Evolutionary conservation across 2,797 vertebrate species (phyloP), one percentile per base, ranked within the genome.

Genomic region (Hapalemur alaotrensis): DNA sequence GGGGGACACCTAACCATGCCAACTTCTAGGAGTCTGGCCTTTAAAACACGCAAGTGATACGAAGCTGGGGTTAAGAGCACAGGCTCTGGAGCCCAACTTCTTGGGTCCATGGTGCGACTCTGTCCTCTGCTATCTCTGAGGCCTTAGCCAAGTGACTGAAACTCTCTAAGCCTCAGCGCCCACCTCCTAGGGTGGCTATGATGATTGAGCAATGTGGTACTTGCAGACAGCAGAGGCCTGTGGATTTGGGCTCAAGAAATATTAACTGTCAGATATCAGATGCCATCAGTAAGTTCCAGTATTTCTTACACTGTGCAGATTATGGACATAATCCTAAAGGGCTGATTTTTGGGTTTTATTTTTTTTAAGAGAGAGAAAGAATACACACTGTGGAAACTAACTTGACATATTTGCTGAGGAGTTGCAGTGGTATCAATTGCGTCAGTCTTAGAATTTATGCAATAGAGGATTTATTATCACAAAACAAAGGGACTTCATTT

Each of bases 301-400:
- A 46, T 80, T 95, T 95, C 35, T 75, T 76, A 83, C 22, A 91
- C 54, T 70, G 57, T 73, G 57, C 57, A 93, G 57, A 83, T 89
- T 48, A 73, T 41, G 13, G n/a, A 30, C 30, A 69, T 28, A 65
- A 91, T 61, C 81, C n/a, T 73, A 80, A 72, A 13, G 35, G 22
- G 25, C 38, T 91, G 6, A 57, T 57, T 57, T 57, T 4, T 7
- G 52, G 18, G 50, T 7, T 52, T 4, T 25, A 28, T 1, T 59
- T 59, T 59, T 59, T 59, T 59, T 57, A 57, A 17, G 14, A 57
- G 35, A 75, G n/a, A 38, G 41, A 50, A 17, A 67, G 65, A 65
- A 78, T 23, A 61, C 4, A 4, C 6, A 3, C 43, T 61, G 7
- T 67, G 41, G 59, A 86, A 97, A 90, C 35, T 67, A 72, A 65